A percentile compares a stretch with the other conserved stretches of the same genome.
phyloP scores from a whole-genome alignment of 2,888 invertebrate genomes.

The Chalcosyrphus nemorum region DNA sequence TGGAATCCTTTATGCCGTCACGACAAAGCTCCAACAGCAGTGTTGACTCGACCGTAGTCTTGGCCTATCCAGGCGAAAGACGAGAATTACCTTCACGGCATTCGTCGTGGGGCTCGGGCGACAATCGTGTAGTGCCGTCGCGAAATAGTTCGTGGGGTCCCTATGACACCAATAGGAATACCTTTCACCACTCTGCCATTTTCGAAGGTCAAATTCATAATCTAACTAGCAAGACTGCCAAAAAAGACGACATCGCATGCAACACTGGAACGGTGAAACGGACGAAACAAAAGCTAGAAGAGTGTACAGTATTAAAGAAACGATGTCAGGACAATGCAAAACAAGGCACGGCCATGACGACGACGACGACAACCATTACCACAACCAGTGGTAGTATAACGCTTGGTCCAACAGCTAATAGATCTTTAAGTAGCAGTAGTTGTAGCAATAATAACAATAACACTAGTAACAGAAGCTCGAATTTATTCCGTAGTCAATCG shows the following conservation, averaged over 20 bases:
- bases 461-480: constrained; percentile 75
- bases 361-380: constrained; percentile 47
- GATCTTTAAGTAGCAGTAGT: constrained; percentile 65
- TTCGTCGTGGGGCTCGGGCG: constrained; percentile 92
- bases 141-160: constrained; percentile 89
- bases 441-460: constrained; percentile 65
- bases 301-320: constrained; percentile 80
- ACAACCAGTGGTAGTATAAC: constrained; percentile 53
- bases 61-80: constrained; percentile 83
- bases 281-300: constrained; percentile 87
- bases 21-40: constrained; percentile 75
- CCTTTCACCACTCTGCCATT: constrained; percentile 78
- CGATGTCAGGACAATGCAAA: constrained; percentile 78
- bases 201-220: constrained; percentile 81
- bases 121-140: constrained; percentile 85
- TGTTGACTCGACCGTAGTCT: constrained; percentile 83
- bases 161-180: constrained; percentile 84
- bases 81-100: constrained; percentile 88
- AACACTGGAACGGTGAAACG: constrained; percentile 86
- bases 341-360: constrained; percentile 46
- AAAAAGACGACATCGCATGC: constrained; percentile 84
- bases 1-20: constrained; percentile 61
- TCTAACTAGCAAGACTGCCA: constrained; percentile 76
- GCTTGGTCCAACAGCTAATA: constrained; percentile 58
- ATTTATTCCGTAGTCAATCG: constrained; percentile 79